phyloP scores from a whole-genome alignment of 1,140 invertebrate species.

The Pristionchus pacificus region DNA sequence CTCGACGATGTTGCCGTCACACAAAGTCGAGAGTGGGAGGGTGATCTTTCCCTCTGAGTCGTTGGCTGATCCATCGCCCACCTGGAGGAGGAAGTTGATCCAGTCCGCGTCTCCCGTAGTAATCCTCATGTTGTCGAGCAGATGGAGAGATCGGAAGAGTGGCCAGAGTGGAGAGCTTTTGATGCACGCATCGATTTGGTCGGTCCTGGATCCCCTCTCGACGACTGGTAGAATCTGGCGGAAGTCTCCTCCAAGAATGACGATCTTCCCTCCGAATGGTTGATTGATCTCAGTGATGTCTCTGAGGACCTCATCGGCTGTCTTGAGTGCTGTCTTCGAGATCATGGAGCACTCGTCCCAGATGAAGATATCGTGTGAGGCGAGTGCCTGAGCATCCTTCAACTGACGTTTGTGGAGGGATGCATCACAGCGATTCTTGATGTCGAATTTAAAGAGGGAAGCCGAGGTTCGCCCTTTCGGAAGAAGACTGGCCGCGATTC shows the following conservation, averaged over 20 bases:
- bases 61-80: conserved; percentile 4
- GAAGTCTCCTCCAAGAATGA: conserved; percentile 24
- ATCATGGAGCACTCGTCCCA: not conserved
- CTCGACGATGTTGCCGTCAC: not conserved
- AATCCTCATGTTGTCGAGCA: conserved; percentile 18
- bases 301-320: not conserved
- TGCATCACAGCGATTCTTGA: conserved; percentile 2
- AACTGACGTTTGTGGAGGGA: not conserved
- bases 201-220: not conserved
- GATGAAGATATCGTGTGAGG: not conserved
- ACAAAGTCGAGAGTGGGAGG: not conserved
- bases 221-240: conserved; percentile 25
- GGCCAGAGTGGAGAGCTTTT: conserved; percentile 15
- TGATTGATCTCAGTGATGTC: not conserved
- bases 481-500: not conserved
- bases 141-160: conserved; percentile 1
- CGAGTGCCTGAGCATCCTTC: not conserved
- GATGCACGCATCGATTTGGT: conserved; percentile 5
- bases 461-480: not conserved
- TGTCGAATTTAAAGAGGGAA: not conserved
- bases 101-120: conserved; percentile 4
- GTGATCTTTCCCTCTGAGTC: conserved; percentile 8
- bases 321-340: not conserved
- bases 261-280: conserved; percentile 26
- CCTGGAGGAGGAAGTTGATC: not conserved